Percentiles rank a stretch among this genome's conserved stretches.
phyloP scores from a whole-genome alignment of 2,888 invertebrate genomes.

The Sclerodermus sp. region DNA sequence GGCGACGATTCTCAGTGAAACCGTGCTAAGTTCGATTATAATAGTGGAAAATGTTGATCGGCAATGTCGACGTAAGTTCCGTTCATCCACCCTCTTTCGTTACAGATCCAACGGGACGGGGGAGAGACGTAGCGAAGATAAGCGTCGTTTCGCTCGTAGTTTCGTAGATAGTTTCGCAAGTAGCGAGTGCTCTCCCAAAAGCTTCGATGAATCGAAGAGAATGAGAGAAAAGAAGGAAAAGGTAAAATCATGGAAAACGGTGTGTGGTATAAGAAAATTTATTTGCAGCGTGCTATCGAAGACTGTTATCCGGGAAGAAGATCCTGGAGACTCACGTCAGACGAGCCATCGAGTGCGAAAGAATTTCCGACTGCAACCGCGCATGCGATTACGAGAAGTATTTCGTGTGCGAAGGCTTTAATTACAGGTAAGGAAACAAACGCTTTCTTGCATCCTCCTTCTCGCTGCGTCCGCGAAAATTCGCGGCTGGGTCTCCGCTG shows the following conservation, averaged over 20 bases:
- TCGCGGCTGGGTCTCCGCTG: no score
- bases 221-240: no score
- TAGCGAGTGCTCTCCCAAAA: no score
- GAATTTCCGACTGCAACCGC: conserved; percentile 74
- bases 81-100: neutral
- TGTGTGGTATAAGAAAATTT: neutral
- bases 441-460: no score
- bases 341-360: conserved; percentile 70
- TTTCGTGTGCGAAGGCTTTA: conserved; percentile 82
- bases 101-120: no score
- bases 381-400: conserved; percentile 75
- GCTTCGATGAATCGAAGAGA: no score
- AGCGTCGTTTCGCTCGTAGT: no score
- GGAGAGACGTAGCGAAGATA: no score
- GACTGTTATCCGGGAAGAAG: conserved; percentile 74
- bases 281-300: conserved; percentile 74
- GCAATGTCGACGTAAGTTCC: conserved; percentile 34
- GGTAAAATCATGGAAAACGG: neutral
- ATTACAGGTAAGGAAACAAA: conserved; percentile 67
- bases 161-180: no score
- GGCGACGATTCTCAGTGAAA: conserved; percentile 10
- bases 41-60: conserved; percentile 28
- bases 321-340: conserved; percentile 71
- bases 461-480: no score
- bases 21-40: conserved; percentile 27